These are phyloP conservation scores for Phyllotis vaccarum DNA, from an alignment of 2,797 vertebrate genomes.

Conservation along the genomic window DNA sequence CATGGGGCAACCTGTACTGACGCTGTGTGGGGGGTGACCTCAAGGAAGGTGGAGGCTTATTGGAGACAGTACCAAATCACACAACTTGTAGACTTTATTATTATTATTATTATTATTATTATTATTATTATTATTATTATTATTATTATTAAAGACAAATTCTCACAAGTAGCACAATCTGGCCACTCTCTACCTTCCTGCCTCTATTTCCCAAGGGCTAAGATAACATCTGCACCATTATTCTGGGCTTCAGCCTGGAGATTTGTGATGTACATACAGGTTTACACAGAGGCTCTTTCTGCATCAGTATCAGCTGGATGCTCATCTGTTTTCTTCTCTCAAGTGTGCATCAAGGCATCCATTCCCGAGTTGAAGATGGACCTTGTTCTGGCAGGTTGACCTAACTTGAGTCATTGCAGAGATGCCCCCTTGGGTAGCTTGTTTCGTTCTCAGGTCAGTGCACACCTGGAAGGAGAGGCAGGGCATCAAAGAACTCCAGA, in stretches of 20 bases:
- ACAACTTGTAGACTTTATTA: background rate
- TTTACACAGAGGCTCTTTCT: background rate
- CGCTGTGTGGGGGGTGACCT: background rate
- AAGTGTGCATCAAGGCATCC: background rate
- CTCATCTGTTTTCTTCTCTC: background rate
- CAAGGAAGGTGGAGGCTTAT: background rate
- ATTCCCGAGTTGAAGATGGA: background rate
- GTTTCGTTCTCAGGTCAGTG: background rate
- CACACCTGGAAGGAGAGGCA: conserved; percentile 36
- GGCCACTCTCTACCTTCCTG: background rate
- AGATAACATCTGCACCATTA: background rate
- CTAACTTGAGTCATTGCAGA: background rate
- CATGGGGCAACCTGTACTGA: background rate
- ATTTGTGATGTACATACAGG: conserved; percentile 15
- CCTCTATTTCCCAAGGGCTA: background rate
- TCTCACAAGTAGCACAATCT: background rate
- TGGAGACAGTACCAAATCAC: background rate
- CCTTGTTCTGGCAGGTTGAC: background rate
- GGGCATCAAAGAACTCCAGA: background rate
- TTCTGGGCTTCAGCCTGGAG: background rate
- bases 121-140: background rate
- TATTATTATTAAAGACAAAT: background rate
- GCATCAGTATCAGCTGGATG: background rate
- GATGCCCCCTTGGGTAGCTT: background rate
- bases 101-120: too few relatives aligned